Conservation (phyloP, 1,140 invertebrate genomes). For the Eupeodes corollae region DNA sequence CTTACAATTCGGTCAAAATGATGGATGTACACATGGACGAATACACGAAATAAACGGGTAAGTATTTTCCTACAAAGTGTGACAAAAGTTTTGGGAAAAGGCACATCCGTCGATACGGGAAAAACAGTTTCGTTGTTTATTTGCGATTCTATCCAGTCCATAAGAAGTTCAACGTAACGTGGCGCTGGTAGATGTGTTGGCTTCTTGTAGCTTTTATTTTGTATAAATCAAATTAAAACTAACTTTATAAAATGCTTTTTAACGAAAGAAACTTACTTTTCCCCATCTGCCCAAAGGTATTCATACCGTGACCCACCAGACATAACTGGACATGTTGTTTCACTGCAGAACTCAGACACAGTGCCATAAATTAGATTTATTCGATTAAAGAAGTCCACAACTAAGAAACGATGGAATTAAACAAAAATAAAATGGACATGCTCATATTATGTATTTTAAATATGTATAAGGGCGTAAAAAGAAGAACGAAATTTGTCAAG, state of each 20-base stretch:
- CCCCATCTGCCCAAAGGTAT: conserved; percentile 87
- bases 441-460: no score
- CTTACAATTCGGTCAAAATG: conserved; percentile 85
- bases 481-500: no score
- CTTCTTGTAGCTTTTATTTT: conserved; percentile 58
- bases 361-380: conserved; percentile 91
- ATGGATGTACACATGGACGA: conserved; percentile 96
- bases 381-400: conserved; percentile 93
- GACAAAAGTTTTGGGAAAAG: conserved; percentile 80
- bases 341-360: conserved; percentile 78
- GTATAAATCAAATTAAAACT: background rate
- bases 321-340: conserved; percentile 82
- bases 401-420: conserved; percentile 41
- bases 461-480: no score
- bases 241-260: background rate
- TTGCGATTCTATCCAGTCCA: conserved; percentile 91
- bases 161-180: conserved; percentile 75
- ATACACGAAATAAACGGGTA: conserved; percentile 82
- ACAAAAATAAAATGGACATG: no score
- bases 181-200: conserved; percentile 79
- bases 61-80: conserved; percentile 78
- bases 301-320: conserved; percentile 80
- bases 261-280: conserved; percentile 28
- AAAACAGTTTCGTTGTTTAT: conserved; percentile 88
- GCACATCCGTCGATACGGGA: conserved; percentile 67